Percentiles rank a stretch among this genome's conserved stretches.
phyloP scores from a whole-genome alignment of 2,113 vertebrate genomes.

The Lagopus leucura region DNA sequence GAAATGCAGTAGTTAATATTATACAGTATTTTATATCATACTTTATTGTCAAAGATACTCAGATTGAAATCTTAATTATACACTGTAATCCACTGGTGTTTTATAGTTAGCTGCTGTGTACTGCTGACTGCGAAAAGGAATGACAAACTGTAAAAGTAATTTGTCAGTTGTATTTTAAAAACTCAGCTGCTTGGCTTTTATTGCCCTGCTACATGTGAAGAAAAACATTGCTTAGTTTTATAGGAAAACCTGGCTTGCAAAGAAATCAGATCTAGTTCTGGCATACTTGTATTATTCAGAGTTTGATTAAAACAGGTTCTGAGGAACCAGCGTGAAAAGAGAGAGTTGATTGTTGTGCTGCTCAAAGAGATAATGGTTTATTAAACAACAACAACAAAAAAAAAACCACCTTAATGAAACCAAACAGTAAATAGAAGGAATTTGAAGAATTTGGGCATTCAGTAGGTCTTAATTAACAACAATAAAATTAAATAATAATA shows the following conservation, averaged over 20 bases:
- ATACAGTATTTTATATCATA: neutral
- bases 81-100: neutral
- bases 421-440: neutral
- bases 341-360: neutral
- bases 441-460: neutral
- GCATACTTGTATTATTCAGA: neutral
- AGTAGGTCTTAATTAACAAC: neutral
- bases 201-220: neutral
- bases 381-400: neutral
- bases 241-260: neutral
- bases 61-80: neutral
- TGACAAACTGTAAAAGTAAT: neutral
- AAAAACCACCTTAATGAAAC: neutral
- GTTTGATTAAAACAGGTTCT: neutral
- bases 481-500: neutral
- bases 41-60: neutral
- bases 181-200: neutral
- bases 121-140: neutral
- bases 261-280: neutral
- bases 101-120: neutral
- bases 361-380: neutral
- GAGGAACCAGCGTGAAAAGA: neutral
- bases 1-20: neutral
- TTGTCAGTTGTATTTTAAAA: neutral
- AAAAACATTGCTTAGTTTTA: neutral